Evolutionary conservation across 2,888 invertebrate species (phyloP).

Genomic region (Acleris emargana): DNA sequence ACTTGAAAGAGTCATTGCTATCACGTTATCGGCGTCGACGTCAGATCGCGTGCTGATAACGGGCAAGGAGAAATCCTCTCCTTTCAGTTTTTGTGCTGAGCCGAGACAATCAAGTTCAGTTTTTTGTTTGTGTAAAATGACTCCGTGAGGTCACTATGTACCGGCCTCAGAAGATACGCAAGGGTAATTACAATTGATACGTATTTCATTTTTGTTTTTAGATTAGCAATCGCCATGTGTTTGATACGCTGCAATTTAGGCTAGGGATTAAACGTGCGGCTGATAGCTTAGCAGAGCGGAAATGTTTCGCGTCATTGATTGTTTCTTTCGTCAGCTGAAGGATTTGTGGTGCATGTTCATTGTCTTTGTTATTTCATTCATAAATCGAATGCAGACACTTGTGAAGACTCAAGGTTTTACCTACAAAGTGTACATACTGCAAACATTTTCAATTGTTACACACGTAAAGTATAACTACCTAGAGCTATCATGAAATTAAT

Average conservation of each 20-base stretch:
- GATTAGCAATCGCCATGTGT: background rate
- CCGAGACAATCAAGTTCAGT: constrained; percentile 52
- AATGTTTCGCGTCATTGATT: no score
- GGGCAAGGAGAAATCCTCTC: constrained; percentile 44
- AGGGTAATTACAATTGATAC: constrained; percentile 45
- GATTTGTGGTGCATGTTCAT: no score
- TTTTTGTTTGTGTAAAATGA: constrained; percentile 54
- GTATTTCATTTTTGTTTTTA: background rate
- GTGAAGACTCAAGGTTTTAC: no score
- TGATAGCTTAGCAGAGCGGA: background rate
- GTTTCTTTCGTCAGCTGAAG: no score
- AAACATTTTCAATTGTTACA: no score
- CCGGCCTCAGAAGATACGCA: constrained; percentile 53
- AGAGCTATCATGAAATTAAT: no score
- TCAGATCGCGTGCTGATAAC: constrained; percentile 62
- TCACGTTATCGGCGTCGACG: constrained; percentile 57
- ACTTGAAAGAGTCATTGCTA: constrained; percentile 44
- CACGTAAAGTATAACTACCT: no score
- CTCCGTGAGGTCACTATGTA: constrained; percentile 54
- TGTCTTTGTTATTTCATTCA: no score
- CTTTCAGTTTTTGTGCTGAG: constrained; percentile 56
- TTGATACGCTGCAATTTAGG: background rate
- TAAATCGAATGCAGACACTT: no score
- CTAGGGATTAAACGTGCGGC: background rate
- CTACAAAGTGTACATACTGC: no score